Conservation (phyloP, 2,113 vertebrate species). For the Corythornis vintsioides region DNA sequence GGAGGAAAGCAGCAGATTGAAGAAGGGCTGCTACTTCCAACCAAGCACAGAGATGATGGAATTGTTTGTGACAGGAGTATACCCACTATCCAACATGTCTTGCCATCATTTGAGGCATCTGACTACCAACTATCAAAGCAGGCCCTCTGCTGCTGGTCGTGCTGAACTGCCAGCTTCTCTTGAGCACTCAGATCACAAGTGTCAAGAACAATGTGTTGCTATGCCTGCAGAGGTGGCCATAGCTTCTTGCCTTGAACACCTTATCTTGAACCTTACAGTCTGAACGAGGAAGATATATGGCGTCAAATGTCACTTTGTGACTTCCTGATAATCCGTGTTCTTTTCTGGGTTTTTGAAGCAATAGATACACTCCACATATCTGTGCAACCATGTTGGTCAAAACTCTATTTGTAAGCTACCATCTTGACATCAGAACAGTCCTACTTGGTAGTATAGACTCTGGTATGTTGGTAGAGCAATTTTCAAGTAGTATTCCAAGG, state of each 20-base stretch:
- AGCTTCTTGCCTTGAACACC: background rate
- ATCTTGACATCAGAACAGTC: background rate
- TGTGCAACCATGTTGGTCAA: background rate
- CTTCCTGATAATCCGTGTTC: background rate
- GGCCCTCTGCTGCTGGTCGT: background rate
- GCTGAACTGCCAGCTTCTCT: background rate
- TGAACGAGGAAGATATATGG: background rate
- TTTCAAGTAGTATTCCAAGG: background rate
- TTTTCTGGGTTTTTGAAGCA: background rate
- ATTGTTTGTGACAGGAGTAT: background rate
- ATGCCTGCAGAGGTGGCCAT: background rate
- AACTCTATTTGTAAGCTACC: background rate
- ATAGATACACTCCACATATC: background rate
- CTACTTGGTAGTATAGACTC: background rate
- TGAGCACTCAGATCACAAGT: background rate
- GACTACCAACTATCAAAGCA: background rate
- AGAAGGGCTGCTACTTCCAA: background rate
- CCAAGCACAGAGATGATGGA: background rate
- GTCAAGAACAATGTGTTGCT: background rate
- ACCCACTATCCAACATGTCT: background rate
- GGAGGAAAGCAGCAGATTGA: background rate
- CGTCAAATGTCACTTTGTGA: background rate
- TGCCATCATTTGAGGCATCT: background rate
- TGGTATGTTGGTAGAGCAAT: background rate
- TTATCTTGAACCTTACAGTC: background rate